A percentile compares a stretch with the other conserved stretches of the same genome.
These are phyloP conservation scores for Ptyas mucosa DNA, from an alignment of 2,113 vertebrate genomes.

Conservation along the genomic window DNA sequence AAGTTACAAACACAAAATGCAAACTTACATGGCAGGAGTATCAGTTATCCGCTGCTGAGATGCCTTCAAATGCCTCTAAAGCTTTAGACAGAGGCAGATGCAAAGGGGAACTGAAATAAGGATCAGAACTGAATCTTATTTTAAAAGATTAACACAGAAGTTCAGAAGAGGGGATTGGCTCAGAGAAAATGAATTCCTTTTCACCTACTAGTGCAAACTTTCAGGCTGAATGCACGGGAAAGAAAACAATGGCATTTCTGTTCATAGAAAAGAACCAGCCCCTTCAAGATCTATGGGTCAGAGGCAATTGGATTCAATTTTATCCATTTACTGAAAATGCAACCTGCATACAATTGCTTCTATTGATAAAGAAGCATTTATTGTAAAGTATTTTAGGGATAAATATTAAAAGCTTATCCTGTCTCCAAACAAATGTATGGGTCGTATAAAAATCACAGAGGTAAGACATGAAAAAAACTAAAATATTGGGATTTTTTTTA, in stretches of 20 bases:
- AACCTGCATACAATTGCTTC: background rate
- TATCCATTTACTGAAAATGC: conserved; percentile 53
- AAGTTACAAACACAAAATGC: conserved; percentile 33
- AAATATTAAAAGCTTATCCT: background rate
- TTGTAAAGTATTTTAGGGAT: conserved; percentile 10
- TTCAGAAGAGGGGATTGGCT: conserved; percentile 13
- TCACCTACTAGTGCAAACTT: background rate
- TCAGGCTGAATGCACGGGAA: background rate
- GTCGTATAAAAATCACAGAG: background rate
- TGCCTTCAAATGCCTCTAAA: background rate
- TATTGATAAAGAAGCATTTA: conserved; percentile 28
- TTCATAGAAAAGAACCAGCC: background rate
- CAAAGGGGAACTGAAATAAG: background rate
- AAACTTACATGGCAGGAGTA: conserved; percentile 20
- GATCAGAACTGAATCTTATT: background rate
- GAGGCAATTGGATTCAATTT: conserved; percentile 28
- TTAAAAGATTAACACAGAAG: conserved; percentile 4
- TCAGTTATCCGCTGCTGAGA: conserved; percentile 6
- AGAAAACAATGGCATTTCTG: conserved; percentile 4
- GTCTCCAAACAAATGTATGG: background rate
- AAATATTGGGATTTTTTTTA: background rate
- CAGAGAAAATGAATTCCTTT: conserved; percentile 15
- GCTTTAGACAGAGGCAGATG: background rate
- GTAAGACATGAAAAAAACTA: background rate
- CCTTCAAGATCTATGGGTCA: background rate